These are phyloP conservation scores for Chanos chanos DNA, from an alignment of 2,797 vertebrate species.

Conservation along the genomic window DNA sequence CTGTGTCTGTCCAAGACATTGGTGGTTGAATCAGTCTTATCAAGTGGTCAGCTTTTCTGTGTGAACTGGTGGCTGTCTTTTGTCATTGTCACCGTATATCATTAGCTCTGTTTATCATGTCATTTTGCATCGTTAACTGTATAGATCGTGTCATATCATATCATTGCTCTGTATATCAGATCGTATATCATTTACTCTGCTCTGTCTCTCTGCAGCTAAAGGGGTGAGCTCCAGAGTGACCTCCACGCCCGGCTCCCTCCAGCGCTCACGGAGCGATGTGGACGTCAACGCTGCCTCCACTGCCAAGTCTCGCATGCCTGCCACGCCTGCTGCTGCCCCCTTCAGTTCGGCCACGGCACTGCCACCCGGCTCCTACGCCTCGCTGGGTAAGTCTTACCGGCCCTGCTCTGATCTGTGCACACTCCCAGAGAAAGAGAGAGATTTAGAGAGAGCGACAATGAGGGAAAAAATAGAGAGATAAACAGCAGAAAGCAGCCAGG, in stretches of 20 bases:
- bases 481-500: too few species aligned
- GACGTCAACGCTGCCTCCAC: constrained; percentile 90
- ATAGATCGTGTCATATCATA: too few species aligned
- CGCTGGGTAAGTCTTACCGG: constrained; percentile 75
- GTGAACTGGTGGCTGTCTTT: too few species aligned
- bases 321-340: constrained; percentile 69
- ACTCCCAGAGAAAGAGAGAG: too few species aligned
- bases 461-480: too few species aligned
- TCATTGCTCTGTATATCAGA: background rate
- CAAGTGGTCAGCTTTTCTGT: too few species aligned
- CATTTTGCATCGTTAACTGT: too few species aligned
- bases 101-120: background rate
- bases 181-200: too few species aligned
- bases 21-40: too few species aligned
- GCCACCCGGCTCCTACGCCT: constrained; percentile 92
- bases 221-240: constrained; percentile 70
- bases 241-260: constrained; percentile 79
- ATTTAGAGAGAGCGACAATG: background rate
- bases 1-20: too few species aligned
- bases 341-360: constrained; percentile 89
- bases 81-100: too few species aligned
- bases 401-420: too few species aligned
- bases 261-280: constrained; percentile 92
- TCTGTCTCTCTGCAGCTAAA: constrained; percentile 46
- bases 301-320: constrained; percentile 83